These are phyloP conservation scores for Perdita meconis DNA, from an alignment of 2,888 invertebrate genomes.

Conservation along the genomic window DNA sequence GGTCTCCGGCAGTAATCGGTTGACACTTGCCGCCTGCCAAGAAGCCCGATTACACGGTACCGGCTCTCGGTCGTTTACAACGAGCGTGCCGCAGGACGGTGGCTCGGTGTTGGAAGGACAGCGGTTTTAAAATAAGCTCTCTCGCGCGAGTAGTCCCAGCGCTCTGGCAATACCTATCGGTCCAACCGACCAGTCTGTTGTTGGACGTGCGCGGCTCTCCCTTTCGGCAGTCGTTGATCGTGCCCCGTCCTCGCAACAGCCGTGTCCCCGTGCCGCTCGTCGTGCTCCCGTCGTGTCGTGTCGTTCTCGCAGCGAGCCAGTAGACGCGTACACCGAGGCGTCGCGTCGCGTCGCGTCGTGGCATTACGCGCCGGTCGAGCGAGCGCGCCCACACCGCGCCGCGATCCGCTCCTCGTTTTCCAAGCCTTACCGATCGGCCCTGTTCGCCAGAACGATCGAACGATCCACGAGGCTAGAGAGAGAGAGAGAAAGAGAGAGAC, in stretches of 20 bases:
- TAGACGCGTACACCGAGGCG: slow-evolving; percentile 12
- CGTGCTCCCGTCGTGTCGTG: neutral
- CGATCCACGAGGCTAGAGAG: neutral
- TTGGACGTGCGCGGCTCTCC: slow-evolving; percentile 63
- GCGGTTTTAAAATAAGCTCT: slow-evolving; percentile 83
- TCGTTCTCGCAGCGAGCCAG: slow-evolving; percentile 10
- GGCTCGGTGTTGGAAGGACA: slow-evolving; percentile 81
- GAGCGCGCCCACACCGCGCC: neutral
- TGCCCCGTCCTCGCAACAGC: slow-evolving; percentile 74
- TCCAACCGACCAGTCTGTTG: slow-evolving; percentile 55
- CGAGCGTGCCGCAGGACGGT: slow-evolving; percentile 61
- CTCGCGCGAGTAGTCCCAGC: slow-evolving; percentile 62
- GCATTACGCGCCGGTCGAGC: slow-evolving; percentile 1
- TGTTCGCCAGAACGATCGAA: no score
- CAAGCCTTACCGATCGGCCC: neutral
- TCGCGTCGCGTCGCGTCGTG: slow-evolving; percentile 19
- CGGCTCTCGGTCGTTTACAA: slow-evolving; percentile 47
- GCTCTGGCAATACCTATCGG: slow-evolving; percentile 77
- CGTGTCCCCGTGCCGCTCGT: slow-evolving; percentile 8
- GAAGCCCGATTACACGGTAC: slow-evolving; percentile 52
- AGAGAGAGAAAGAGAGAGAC: neutral
- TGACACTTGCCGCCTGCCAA: slow-evolving; percentile 55
- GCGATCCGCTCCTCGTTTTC: no score
- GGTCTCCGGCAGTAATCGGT: slow-evolving; percentile 14
- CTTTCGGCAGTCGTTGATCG: slow-evolving; percentile 78